Percentiles rank a stretch among this genome's conserved stretches.
These are phyloP conservation scores for Drosophila buzzatii DNA, from an alignment of 2,888 invertebrate genomes.

Conservation along the genomic window DNA sequence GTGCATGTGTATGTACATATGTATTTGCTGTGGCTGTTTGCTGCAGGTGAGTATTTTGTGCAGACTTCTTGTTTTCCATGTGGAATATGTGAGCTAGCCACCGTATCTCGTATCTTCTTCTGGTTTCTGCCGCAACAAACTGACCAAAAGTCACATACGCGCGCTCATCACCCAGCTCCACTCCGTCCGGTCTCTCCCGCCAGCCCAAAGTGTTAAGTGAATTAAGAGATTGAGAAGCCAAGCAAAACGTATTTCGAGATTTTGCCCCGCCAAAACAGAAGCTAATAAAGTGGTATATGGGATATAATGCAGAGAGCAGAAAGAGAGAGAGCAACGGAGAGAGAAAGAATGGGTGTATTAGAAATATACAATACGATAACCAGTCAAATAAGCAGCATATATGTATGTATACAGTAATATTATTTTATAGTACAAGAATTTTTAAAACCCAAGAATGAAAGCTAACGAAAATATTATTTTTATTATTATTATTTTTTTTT, in stretches of 20 bases:
- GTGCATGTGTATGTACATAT: not conserved
- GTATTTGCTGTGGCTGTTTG: slow-evolving; percentile 45
- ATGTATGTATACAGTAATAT: too few species aligned
- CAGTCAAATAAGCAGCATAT: not conserved
- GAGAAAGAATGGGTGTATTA: not conserved
- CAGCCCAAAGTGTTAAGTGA: not conserved
- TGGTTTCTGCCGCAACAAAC: slow-evolving; percentile 65
- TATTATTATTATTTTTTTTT: too few species aligned
- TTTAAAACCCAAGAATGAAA: too few species aligned
- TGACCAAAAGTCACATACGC: slow-evolving; percentile 80
- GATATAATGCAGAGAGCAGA: not conserved
- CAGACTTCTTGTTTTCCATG: slow-evolving; percentile 65
- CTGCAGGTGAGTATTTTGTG: slow-evolving; percentile 73
- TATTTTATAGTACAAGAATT: too few species aligned
- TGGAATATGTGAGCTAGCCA: slow-evolving; percentile 68
- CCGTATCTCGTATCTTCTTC: slow-evolving; percentile 74
- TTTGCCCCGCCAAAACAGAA: not conserved
- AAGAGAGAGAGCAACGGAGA: not conserved
- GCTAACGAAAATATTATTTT: too few species aligned
- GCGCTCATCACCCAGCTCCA: slow-evolving; percentile 34
- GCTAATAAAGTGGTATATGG: not conserved
- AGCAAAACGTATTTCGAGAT: not conserved
- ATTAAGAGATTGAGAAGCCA: not conserved
- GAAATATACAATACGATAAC: not conserved
- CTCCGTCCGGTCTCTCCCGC: slow-evolving; percentile 48